These are phyloP conservation scores for Stichopus horrens DNA, from an alignment of 53 echinoderm and acorn worm genomes.

Conservation along the genomic window DNA sequence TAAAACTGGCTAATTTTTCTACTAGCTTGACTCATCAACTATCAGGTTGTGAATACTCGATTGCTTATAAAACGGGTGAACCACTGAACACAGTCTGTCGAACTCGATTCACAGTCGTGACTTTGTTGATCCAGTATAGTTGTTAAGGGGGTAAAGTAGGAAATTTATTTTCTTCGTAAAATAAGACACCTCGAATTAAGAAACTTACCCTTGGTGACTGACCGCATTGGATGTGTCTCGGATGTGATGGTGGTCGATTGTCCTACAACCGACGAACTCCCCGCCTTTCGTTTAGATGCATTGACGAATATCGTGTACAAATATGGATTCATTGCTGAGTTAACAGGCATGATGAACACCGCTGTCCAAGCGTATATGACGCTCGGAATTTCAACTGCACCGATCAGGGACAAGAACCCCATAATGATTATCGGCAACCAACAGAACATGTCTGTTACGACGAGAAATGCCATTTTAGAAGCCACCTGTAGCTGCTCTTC, in stretches of 20 bases:
- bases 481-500: conserved; percentile 54
- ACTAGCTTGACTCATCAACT: too few species aligned
- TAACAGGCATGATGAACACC: conserved; percentile 59
- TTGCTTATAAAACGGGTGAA: too few species aligned
- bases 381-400: conserved; percentile 49
- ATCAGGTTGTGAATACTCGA: too few species aligned
- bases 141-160: background rate
- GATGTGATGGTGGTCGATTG: too few species aligned
- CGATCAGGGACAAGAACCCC: conserved; percentile 42
- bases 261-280: background rate
- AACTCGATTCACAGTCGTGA: background rate
- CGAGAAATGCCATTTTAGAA: conserved; percentile 58
- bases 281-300: background rate
- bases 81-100: background rate
- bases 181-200: background rate
- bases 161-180: background rate
- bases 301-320: conserved; percentile 53
- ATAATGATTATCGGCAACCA: conserved; percentile 69
- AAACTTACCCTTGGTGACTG: background rate
- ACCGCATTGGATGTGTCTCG: background rate
- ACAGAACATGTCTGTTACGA: conserved; percentile 61
- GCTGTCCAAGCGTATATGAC: conserved; percentile 64
- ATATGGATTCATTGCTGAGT: conserved; percentile 64
- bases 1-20: too few species aligned
- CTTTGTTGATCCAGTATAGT: background rate